phyloP scores from a whole-genome alignment of 2,888 invertebrate genomes.

The Hydrotaea diabolus region DNA sequence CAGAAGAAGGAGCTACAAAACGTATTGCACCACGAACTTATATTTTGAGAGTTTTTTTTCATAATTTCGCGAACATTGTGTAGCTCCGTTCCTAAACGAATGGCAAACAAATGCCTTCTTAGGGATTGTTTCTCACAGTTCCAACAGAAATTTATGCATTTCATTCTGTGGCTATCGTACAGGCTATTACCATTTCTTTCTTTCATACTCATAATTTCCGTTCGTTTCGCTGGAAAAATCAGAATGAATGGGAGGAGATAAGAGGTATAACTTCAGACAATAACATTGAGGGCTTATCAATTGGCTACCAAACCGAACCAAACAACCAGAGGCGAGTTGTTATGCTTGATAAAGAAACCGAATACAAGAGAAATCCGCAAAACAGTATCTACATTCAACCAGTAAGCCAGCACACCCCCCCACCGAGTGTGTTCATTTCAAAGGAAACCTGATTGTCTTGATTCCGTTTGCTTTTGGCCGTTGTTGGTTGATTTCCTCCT shows the following conservation, averaged over 20 bases:
- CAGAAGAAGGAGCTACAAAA: too few species aligned
- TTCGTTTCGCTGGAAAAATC: not conserved
- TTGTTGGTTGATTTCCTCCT: conserved; percentile 51
- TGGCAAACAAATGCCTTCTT: conserved; percentile 17
- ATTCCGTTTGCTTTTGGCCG: conserved; percentile 21
- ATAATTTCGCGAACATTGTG: not conserved
- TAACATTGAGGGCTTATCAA: conserved; percentile 44
- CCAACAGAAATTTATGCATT: conserved; percentile 14
- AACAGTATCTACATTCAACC: not conserved
- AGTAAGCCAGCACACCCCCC: not conserved
- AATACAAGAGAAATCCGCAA: conserved; percentile 2
- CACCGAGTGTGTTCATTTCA: not conserved
- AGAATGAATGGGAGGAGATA: not conserved
- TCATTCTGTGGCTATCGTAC: conserved; percentile 4
- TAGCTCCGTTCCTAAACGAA: conserved; percentile 1
- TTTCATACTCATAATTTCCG: conserved; percentile 10
- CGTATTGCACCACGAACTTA: not conserved
- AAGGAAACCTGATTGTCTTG: conserved; percentile 18
- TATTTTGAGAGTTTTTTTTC: not conserved
- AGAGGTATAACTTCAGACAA: conserved; percentile 9
- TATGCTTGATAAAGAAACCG: not conserved
- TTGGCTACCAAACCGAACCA: conserved; percentile 21
- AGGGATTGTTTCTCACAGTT: conserved; percentile 7
- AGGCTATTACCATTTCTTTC: not conserved
- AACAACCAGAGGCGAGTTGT: conserved; percentile 23